phyloP scores from a whole-genome alignment of 2,888 invertebrate species.

The Myathropa florea region DNA sequence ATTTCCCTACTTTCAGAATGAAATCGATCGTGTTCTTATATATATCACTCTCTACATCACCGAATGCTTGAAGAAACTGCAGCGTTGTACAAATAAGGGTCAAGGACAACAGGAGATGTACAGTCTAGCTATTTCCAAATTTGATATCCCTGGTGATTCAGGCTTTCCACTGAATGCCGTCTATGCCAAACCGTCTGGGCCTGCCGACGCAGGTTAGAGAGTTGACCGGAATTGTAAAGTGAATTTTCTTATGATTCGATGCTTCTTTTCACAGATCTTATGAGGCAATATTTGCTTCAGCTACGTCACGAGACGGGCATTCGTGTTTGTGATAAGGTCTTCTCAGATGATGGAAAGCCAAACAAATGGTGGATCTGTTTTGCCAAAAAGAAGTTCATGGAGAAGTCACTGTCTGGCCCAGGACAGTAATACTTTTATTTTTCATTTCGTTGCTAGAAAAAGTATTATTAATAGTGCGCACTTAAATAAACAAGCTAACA shows the following conservation, averaged over 20 bases:
- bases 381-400: constrained; percentile 99
- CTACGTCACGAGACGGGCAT: constrained; percentile 96
- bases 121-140: constrained; percentile 94
- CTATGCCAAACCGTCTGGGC: constrained; percentile 91
- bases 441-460: constrained; percentile 29
- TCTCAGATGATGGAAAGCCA: constrained; percentile 95
- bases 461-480: constrained; percentile 2
- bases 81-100: constrained; percentile 93
- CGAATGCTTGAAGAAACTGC: constrained; percentile 96
- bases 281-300: constrained; percentile 96
- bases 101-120: constrained; percentile 98
- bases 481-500: neutral
- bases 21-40: constrained; percentile 97
- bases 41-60: constrained; percentile 98
- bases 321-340: constrained; percentile 95
- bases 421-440: constrained; percentile 76
- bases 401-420: constrained; percentile 89
- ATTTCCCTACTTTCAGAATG: constrained; percentile 86
- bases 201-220: constrained; percentile 88
- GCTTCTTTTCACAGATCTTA: constrained; percentile 85
- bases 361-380: constrained; percentile 99
- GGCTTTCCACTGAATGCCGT: constrained; percentile 98
- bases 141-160: constrained; percentile 97
- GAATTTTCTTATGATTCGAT: neutral
- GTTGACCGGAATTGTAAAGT: neutral